Evolutionary conservation across 2,797 vertebrate genomes (phyloP).

Genomic region (Molossus molossus): DNA sequence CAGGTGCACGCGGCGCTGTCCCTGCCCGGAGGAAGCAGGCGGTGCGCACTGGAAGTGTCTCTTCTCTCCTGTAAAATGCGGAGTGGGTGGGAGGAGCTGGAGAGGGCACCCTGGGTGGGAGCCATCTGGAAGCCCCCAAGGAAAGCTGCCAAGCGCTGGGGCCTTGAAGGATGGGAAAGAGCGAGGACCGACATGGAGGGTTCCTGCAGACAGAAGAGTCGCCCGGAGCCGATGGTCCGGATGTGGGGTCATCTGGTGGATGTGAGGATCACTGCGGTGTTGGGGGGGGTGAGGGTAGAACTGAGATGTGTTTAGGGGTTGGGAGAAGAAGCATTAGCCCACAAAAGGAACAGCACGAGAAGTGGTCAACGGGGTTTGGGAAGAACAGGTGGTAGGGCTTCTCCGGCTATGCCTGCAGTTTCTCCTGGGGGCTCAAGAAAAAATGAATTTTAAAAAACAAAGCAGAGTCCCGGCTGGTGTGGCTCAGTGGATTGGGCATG

Average conservation of each 20-base stretch:
- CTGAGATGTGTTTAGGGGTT: not conserved
- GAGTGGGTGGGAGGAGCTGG: not conserved
- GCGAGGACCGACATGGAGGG: too few species aligned
- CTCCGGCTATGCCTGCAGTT: not conserved
- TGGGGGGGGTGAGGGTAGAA: accelerated
- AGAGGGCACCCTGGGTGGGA: not conserved
- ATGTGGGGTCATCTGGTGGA: not conserved
- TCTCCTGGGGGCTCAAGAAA: not conserved
- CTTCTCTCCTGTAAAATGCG: not conserved
- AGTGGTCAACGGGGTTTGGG: accelerated
- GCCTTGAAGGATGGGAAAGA: not conserved
- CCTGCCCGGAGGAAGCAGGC: not conserved
- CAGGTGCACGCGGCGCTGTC: accelerated
- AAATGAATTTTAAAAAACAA: not conserved
- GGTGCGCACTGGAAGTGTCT: not conserved
- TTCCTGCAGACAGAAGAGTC: too few species aligned
- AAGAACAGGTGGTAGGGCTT: not conserved
- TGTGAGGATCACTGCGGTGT: not conserved
- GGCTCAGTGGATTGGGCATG: too few species aligned
- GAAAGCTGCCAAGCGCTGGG: not conserved
- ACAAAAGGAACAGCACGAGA: not conserved
- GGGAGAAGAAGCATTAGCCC: not conserved
- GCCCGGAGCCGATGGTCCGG: accelerated
- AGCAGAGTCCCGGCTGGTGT: not conserved
- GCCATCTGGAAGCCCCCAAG: not conserved